phyloP scores from a whole-genome alignment of 2,113 vertebrate species.

The Polyodon spathula region DNA sequence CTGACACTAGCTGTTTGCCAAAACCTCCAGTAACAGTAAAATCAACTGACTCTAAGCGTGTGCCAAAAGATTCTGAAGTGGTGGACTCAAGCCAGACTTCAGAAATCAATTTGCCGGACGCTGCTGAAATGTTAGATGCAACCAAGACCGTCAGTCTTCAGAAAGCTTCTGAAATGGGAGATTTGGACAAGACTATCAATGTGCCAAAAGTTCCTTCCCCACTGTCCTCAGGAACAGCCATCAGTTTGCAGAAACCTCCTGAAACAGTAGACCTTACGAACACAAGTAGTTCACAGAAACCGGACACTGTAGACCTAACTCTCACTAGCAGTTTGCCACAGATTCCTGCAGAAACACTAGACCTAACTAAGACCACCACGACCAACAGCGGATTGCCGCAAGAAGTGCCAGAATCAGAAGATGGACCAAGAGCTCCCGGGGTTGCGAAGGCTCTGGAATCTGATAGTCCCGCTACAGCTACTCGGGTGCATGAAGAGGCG shows the following conservation, averaged over 20 bases:
- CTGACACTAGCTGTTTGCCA: no score
- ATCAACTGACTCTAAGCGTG: slow-evolving; percentile 4
- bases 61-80: slow-evolving; percentile 16
- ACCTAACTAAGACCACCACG: slow-evolving; percentile 10
- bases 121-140: slow-evolving; percentile 10
- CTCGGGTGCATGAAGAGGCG: not conserved
- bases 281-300: slow-evolving; percentile 9
- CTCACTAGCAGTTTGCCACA: slow-evolving; percentile 16
- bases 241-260: slow-evolving; percentile 26
- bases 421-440: slow-evolving; percentile 1
- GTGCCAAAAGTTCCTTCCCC: not conserved
- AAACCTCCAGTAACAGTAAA: not conserved
- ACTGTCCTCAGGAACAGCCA: not conserved
- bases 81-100: slow-evolving; percentile 4
- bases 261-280: slow-evolving; percentile 17
- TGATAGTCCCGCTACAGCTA: not conserved
- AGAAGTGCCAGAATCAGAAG: slow-evolving; percentile 4
- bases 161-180: not conserved
- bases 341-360: slow-evolving; percentile 12
- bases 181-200: slow-evolving; percentile 5
- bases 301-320: not conserved
- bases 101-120: slow-evolving; percentile 4
- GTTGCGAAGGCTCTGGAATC: slow-evolving; percentile 7
- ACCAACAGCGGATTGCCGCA: slow-evolving; percentile 24
- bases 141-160: not conserved